Conservation (phyloP, 2,797 vertebrate species). For the Pseudochirops cupreus region DNA sequence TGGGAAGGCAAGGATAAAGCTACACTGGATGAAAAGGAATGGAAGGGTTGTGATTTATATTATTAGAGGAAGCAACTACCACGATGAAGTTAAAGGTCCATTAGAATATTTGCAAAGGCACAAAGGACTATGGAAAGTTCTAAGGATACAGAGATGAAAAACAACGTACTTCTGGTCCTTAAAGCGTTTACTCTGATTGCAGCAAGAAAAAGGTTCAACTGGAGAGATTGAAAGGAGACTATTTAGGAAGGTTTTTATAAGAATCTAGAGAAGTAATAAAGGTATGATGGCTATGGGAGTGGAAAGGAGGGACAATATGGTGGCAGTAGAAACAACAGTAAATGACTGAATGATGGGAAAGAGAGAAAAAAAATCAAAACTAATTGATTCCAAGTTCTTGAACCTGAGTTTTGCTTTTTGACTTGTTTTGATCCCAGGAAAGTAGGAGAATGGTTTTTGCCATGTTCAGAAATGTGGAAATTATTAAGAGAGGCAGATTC, state of each 20-base stretch:
- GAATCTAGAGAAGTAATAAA: neutral
- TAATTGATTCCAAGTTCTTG: neutral
- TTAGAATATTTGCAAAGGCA: neutral
- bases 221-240: neutral
- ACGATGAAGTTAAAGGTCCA: neutral
- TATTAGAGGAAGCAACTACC: neutral
- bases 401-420: neutral
- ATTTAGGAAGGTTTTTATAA: neutral
- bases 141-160: neutral
- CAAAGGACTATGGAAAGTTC: neutral
- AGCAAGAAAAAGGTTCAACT: neutral
- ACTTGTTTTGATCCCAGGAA: neutral
- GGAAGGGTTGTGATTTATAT: neutral
- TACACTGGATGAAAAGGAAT: neutral
- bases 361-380: neutral
- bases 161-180: neutral
- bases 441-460: neutral
- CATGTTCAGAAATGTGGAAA: neutral
- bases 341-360: neutral
- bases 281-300: neutral
- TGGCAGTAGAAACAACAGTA: neutral
- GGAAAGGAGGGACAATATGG: neutral
- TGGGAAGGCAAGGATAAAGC: neutral
- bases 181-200: neutral
- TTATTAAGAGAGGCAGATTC: neutral